Percentiles rank a stretch among this genome's conserved stretches.
phyloP scores from a whole-genome alignment of 2,888 invertebrate genomes.

The Petrolisthes cinctipes region DNA sequence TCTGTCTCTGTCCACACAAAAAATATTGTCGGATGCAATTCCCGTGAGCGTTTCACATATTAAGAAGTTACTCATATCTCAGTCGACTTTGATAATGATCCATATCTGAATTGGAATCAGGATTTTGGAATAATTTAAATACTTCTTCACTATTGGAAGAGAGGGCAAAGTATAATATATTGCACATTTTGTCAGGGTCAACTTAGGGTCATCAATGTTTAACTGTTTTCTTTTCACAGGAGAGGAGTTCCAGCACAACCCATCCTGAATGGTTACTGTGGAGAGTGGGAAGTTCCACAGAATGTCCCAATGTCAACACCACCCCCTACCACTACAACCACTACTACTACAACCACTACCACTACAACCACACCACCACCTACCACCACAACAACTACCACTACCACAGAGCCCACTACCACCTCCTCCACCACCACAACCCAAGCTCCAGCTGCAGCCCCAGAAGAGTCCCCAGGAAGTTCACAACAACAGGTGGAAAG shows the following conservation, averaged over 20 bases:
- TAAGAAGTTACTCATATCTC: too few species aligned
- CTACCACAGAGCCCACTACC: slow-evolving; percentile 8
- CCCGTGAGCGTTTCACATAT: too few species aligned
- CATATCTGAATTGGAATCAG: too few species aligned
- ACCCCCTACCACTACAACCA: slow-evolving; percentile 35
- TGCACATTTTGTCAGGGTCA: background rate
- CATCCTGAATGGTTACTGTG: slow-evolving; percentile 57
- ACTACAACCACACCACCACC: slow-evolving; percentile 21
- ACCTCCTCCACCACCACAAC: slow-evolving; percentile 33
- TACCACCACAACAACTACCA: slow-evolving; percentile 20
- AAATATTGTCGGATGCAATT: too few species aligned
- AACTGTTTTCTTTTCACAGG: background rate
- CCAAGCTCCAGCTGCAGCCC: slow-evolving; percentile 21
- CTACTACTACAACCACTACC: slow-evolving; percentile 43
- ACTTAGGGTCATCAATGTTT: background rate
- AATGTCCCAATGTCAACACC: slow-evolving; percentile 44
- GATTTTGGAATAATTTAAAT: too few species aligned
- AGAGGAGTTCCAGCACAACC: slow-evolving; percentile 55
- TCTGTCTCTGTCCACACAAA: background rate
- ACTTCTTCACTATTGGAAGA: background rate
- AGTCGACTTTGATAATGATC: too few species aligned
- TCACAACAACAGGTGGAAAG: slow-evolving; percentile 19
- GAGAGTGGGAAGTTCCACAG: slow-evolving; percentile 54
- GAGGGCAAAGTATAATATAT: background rate
- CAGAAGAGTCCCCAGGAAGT: slow-evolving; percentile 5